These are phyloP conservation scores for Spodoptera picta DNA, from an alignment of 2,888 invertebrate species.

Conservation along the genomic window DNA sequence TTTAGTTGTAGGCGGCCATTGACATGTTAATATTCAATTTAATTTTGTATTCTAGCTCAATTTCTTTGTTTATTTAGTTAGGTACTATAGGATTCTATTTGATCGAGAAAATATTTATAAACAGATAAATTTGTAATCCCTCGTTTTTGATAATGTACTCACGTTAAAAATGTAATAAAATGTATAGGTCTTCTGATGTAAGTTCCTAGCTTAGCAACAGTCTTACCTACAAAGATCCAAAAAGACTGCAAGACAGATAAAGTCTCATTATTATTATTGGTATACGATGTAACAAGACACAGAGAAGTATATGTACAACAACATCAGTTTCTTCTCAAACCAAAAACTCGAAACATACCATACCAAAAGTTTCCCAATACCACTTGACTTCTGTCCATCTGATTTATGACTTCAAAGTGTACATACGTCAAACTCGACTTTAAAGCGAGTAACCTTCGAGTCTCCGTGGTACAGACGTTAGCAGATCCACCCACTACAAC, in stretches of 20 bases:
- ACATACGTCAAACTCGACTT: conserved; percentile 23
- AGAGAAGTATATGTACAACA: no score
- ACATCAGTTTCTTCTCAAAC: neutral
- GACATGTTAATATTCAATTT: conserved; percentile 30
- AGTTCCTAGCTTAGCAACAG: no score
- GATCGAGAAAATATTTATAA: neutral
- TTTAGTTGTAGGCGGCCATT: conserved; percentile 26
- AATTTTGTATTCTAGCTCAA: conserved; percentile 11
- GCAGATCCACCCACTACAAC: no score
- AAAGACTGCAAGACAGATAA: no score
- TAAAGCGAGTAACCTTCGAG: conserved; percentile 43
- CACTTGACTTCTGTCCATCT: conserved; percentile 30
- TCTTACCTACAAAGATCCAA: no score
- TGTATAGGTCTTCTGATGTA: no score
- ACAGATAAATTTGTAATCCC: no score
- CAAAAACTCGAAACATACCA: neutral
- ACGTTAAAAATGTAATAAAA: no score
- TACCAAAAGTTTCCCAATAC: conserved; percentile 10
- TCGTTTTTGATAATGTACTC: no score
- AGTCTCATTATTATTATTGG: no score
- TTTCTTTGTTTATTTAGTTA: conserved; percentile 12
- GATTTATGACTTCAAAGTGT: conserved; percentile 40
- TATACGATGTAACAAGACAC: no score
- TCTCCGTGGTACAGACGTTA: conserved; percentile 17
- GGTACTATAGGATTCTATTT: conserved; percentile 20